These are phyloP conservation scores for Xiphorhynchus elegans DNA, from an alignment of 2,113 vertebrate species.

Conservation along the genomic window DNA sequence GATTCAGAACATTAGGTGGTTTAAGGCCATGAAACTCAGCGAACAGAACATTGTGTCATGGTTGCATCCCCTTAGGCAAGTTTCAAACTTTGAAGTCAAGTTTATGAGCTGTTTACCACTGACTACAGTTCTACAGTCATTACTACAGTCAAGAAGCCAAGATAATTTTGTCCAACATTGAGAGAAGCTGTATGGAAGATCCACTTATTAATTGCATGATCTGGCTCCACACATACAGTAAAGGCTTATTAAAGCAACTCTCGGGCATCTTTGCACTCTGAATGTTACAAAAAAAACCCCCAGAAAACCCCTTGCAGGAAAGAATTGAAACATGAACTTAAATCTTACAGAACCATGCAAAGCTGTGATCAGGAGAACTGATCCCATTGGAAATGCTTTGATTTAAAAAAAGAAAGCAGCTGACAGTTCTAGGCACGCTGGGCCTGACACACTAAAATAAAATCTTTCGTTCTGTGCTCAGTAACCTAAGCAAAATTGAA, in stretches of 20 bases:
- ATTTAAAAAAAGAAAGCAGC: neutral
- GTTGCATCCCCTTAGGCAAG: neutral
- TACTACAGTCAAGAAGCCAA: neutral
- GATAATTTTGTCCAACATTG: neutral
- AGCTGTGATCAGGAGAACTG: neutral
- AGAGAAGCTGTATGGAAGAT: neutral
- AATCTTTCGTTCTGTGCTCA: neutral
- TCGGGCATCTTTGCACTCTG: neutral
- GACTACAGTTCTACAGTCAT: neutral
- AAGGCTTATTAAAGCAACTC: neutral
- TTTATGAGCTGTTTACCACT: neutral
- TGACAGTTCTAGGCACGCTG: neutral
- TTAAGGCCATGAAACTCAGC: neutral
- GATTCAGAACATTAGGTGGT: neutral
- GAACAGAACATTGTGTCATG: neutral
- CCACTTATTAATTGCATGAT: neutral
- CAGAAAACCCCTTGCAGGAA: neutral
- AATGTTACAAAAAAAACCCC: neutral
- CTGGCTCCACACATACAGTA: neutral
- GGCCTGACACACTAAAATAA: neutral
- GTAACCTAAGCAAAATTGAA: neutral
- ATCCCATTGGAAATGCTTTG: neutral
- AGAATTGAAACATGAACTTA: neutral
- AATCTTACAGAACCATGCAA: neutral
- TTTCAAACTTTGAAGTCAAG: neutral